Evolutionary conservation across 2,888 invertebrate genomes (phyloP), one percentile per base, ranked within the genome.

Genomic region (Drosophila sordidapex): DNA sequence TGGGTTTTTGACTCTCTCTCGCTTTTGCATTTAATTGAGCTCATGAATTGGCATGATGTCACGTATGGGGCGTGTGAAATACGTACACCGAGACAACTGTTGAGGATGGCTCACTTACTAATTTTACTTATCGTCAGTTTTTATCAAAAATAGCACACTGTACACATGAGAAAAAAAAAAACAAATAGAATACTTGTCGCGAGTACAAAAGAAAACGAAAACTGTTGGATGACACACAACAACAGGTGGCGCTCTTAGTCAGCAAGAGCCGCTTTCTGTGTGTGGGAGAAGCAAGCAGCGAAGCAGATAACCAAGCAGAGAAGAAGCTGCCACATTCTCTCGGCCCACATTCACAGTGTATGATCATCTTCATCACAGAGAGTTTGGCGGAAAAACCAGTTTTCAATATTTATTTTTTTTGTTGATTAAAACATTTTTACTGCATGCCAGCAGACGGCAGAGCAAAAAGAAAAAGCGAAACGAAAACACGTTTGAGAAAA

Each of bases 181-280:
- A 13, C 29, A 27, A 25, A 10, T 35, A 11, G 25, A 21, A n/a
- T 48, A 57, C 46, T 58, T 27, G 57, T 15, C 15, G 40, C 15
- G 33, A 29, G 63, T 21, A 29, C 31, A 36, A 64, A 49, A 64
- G 11, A 60, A 13, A 8, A 53, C 40, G 8, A 65, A 21, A 36
- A 33, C 31, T 53, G 56, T 10, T 51, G 56, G 51, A 74, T 81
- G 79, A 83, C 84, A 82, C 84, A 87, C 75, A 51, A 86, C 79
- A 64, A 88, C 87, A 86, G 88, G 84, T 88, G 86, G 69, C 68
- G 74, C 54, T 71, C 82, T 83, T 82, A 83, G 82, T 87, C 87
- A 87, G 70, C 67, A 61, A 57, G 57, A 46, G 52, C 35, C 25
- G 49, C 29, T 35, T 49, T n/a, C 7, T 21, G 49, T 29, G 64